Base-by-base conservation (phyloP, 2,797 vertebrate genomes). In the Eurystomus glaucurus region DNA sequence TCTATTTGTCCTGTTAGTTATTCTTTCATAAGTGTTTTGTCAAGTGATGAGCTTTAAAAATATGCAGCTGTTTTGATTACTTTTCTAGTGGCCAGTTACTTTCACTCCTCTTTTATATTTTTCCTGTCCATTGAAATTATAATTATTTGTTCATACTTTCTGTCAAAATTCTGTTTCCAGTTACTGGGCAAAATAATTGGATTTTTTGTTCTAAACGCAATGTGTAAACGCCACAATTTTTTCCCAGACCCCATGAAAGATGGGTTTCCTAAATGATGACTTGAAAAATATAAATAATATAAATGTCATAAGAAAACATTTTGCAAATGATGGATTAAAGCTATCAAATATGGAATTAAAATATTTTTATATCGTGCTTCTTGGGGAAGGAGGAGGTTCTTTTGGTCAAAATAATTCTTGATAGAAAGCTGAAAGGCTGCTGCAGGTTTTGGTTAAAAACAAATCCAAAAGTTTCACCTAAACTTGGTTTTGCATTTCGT, bases 371-470 rank as follows among this genome's bases (percentile, higher is more conserved):
- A 4, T 26, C 33, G 14, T 22, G 8, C 6, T 33, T 81, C 78
- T 85, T 11, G 14, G n/a, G 10, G 8, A 70, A 20, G 8, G 23
- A 60, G 17, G 9, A 57, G 12, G 8, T 58, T 58, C 13, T 91
- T 87, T n/a, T 79, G 10, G 33, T 69, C 37, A 50, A 60, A 87
- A 41, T 71, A 68, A 19, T 5, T 85, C 28, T n/a, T 37, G 25
- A 41, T 33, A 68, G 85, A 69, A 87, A 85, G 13, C 29, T 50
- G 39, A 54, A 69, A 61, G 33, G 6, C 26, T 88, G 51, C 15
- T 75, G 26, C 55, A 81, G 43, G 66, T 92, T 93, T 93, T 52
- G 50, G 61, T 50, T 77, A 51, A 64, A 97, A 90, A 79, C n/a
- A 5, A 79, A 76, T 79, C 37, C 8, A 39, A 94, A 69, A 51